Evolutionary conservation across 2,797 vertebrate genomes (phyloP), one percentile per base, ranked within the genome.

Genomic region (Scomberomorus guttatus): DNA sequence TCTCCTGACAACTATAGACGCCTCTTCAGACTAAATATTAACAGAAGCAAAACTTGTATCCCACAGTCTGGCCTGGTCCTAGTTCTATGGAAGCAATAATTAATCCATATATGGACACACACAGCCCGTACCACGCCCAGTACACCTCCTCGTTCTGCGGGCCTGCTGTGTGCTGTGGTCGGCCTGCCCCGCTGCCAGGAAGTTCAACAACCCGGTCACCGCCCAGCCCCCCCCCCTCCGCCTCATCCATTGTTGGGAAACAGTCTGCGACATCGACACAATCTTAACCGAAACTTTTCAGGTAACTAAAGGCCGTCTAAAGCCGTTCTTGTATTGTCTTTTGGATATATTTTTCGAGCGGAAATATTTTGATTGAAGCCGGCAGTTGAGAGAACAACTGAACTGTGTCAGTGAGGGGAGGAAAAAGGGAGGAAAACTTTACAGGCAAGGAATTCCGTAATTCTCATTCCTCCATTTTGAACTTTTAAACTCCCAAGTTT

Each of bases 381-480:
- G 15, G 22, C 4, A 20, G 57, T 20, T 5, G 24, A 54, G 62
- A 63, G 17, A 55, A 22, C 32, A 42, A 20, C 4, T 59, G 1
- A 34, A 18, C 51, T 13, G 70, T 72, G 58, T 71, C 68, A 6
- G 72, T 3, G 73, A 70, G 57, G 60, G 42, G 61, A 79, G 67
- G 63, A 76, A 72, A 62, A 58, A 72, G 56, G 82, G 66, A 84
- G 77, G 80, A 90, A 94, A 95, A 93, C 86, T 95, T 95, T 82
- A 82, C 70, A 86, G 63, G 67, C 79, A 52, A 85, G 81, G 80
- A 90, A 89, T 92, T 90, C 84, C 89, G 75, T 69, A 87, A 85
- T 91, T 89, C 87, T 61, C 87, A 82, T 87, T 93, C 95, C 95
- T 93, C 95, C 95, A 96, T 96, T 96, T 96, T 96, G 95, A 94